Base-by-base conservation (phyloP, 2,797 vertebrate species). In the Microctenopoma steveboyesi region DNA sequence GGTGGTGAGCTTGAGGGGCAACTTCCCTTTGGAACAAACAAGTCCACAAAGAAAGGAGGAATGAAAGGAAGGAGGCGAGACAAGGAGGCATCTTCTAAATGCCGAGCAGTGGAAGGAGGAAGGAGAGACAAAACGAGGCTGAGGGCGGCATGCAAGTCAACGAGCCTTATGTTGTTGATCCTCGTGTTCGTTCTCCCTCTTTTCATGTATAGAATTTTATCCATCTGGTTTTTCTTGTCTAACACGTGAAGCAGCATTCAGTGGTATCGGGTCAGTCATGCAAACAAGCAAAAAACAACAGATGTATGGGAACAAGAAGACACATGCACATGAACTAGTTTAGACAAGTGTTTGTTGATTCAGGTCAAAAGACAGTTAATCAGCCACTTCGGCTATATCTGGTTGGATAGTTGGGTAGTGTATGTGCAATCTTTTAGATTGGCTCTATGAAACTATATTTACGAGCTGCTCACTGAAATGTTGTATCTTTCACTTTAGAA, bases 191-290 rank as follows among this genome's bases (percentile, higher is more conserved):
- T 53, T 37, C 27, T 55, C 13, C 7, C 18, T 0, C 27, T 40
- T 52, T 55, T 51, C 35, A 12, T 45, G 64, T 74, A 47, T 76
- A 82, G 68, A 84, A 82, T 81, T 74, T 55, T 30, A 40, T 52
- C 35, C 2, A 14, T 67, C 59, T 67, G 27, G 72, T 76, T 65
- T 69, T 72, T 81, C 87, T 73, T 8, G 88, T 88, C 59, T 0
- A 77, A 89, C 92, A 86, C 78, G 91, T 84, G 78, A 81, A 85
- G 73, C 86, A 69, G 68, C 88, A 74, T 89, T 81, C 76, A 57
- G 7, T 65, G 76, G 55, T 39, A 27, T 52, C 64, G 66, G 58
- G 64, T 80, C 48, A 66, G 37, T 59, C 37, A 49, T 39, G 50
- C 54, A 40, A 43, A 16, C 39, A 46, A 61, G 30, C 33, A 28